Evolutionary conservation across 2,113 vertebrate genomes (phyloP).

Genomic region (Drymodes brunneopygia): DNA sequence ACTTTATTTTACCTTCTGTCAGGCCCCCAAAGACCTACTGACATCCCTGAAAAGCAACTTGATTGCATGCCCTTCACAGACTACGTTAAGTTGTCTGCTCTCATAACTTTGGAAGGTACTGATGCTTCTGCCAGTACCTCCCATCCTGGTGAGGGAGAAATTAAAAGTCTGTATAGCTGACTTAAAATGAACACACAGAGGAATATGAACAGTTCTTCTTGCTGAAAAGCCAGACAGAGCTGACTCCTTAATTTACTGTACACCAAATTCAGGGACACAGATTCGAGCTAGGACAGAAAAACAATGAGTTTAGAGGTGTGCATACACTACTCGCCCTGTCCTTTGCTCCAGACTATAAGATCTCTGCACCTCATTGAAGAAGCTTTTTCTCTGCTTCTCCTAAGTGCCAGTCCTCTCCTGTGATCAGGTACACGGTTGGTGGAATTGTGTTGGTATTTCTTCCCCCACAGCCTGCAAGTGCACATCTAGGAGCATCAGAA

Average conservation of each 20-base stretch:
- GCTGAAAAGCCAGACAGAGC: background rate
- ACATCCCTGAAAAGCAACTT: background rate
- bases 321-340: background rate
- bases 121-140: background rate
- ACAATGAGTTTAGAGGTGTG: background rate
- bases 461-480: background rate
- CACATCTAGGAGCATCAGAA: slow-evolving; percentile 14
- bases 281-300: background rate
- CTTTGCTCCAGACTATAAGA: background rate
- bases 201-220: background rate
- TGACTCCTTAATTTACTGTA: background rate
- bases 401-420: background rate
- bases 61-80: background rate
- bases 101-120: background rate
- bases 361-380: background rate
- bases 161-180: background rate
- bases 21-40: background rate
- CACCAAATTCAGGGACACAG: background rate
- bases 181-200: background rate
- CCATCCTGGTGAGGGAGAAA: background rate
- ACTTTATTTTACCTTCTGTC: slow-evolving; percentile 4
- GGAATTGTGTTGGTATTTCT: background rate
- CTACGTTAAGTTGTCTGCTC: background rate
- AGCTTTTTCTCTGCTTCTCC: background rate
- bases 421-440: background rate